These are phyloP conservation scores for Lytechinus variegatus DNA, from an alignment of 35 echinoderm and acorn worm genomes.

Conservation along the genomic window DNA sequence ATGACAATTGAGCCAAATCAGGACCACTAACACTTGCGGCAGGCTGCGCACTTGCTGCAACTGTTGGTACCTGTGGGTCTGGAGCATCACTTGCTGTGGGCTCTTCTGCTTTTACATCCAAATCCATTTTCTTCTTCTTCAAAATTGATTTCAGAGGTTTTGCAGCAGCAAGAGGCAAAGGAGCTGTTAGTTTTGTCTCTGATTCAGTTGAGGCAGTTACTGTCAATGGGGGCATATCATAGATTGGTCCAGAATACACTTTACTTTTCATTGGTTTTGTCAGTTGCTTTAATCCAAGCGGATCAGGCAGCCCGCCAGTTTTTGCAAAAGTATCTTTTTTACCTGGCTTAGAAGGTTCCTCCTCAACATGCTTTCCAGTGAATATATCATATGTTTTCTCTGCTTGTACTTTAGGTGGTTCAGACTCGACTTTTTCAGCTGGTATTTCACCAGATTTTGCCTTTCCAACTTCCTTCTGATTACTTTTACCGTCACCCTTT, in stretches of 20 bases:
- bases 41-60: not conserved
- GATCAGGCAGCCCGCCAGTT: slow-evolving; percentile 22
- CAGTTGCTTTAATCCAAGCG: slow-evolving; percentile 39
- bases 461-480: not conserved
- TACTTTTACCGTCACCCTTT: not conserved
- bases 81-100: not conserved
- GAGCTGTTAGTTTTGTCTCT: not conserved
- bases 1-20: slow-evolving; percentile 36
- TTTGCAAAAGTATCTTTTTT: slow-evolving; percentile 10
- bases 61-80: not conserved
- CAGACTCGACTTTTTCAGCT: not conserved
- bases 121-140: slow-evolving; percentile 9
- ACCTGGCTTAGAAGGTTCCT: not conserved
- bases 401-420: not conserved
- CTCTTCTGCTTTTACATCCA: not conserved
- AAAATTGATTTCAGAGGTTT: slow-evolving; percentile 42
- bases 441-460: not conserved
- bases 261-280: slow-evolving; percentile 48
- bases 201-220: slow-evolving; percentile 31
- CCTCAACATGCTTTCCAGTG: not conserved
- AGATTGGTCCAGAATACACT: slow-evolving; percentile 16
- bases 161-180: slow-evolving; percentile 9
- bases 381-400: not conserved
- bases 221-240: slow-evolving; percentile 32
- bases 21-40: not conserved